phyloP scores from a whole-genome alignment of 2,888 invertebrate species.

The Melanchra persicariae region DNA sequence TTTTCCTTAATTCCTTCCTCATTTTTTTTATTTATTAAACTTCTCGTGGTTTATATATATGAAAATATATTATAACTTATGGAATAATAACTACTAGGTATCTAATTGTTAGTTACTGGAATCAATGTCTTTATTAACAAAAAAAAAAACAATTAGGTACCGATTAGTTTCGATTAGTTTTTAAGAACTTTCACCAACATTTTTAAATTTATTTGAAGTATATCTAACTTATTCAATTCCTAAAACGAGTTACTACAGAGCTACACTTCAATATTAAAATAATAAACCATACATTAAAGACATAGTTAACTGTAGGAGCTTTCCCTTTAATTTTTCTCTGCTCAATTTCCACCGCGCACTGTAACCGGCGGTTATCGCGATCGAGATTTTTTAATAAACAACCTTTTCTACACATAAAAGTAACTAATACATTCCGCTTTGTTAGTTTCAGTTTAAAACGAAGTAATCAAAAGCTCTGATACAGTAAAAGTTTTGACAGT shows the following conservation, averaged over 20 bases:
- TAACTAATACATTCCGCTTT: conserved; percentile 10
- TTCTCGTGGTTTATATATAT: background rate
- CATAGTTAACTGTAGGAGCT: conserved; percentile 8
- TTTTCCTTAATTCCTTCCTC: conserved; percentile 40
- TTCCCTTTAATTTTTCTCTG: conserved; percentile 20
- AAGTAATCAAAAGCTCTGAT: conserved; percentile 37
- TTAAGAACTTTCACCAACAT: background rate
- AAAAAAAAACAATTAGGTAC: background rate
- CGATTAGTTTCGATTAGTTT: background rate
- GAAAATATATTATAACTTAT: background rate
- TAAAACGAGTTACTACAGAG: background rate
- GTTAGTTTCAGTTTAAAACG: conserved; percentile 1
- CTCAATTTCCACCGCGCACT: background rate
- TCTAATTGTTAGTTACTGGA: background rate
- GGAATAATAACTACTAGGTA: background rate
- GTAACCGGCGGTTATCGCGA: conserved; percentile 4
- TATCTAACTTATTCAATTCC: background rate
- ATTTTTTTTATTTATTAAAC: background rate
- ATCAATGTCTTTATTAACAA: background rate
- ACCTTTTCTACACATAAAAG: conserved; percentile 16
- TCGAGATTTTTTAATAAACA: conserved; percentile 16
- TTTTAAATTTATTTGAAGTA: background rate
- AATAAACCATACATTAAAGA: background rate
- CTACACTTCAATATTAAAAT: background rate
- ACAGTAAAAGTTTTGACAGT: conserved; percentile 41